A percentile compares a stretch with the other conserved stretches of the same genome.
Conservation (phyloP, 1,140 invertebrate species). For the Drosophila ananassae region DNA sequence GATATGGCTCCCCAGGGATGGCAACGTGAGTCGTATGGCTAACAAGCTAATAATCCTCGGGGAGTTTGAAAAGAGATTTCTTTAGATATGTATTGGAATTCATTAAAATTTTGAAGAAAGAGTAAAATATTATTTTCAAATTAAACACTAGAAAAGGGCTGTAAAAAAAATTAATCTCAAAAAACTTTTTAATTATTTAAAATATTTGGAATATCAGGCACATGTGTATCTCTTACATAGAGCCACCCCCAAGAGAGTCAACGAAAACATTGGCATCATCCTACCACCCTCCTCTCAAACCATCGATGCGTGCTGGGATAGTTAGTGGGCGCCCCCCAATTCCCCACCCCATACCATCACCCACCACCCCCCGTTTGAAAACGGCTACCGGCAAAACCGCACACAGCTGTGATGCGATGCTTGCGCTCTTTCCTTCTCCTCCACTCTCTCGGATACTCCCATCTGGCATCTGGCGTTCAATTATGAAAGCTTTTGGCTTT, state of each 20-base stretch:
- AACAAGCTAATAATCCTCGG: constrained; percentile 15
- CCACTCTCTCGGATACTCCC: constrained; percentile 11
- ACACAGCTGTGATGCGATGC: constrained; percentile 59
- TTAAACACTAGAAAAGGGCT: neutral
- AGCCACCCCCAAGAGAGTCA: constrained; percentile 6
- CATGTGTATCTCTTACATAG: constrained; percentile 2
- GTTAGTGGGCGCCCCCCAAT: constrained; percentile 13
- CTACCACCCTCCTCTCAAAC: neutral
- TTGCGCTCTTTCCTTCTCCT: neutral
- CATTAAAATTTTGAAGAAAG: neutral
- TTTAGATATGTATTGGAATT: neutral
- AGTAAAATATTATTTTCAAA: neutral
- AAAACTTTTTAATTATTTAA: neutral
- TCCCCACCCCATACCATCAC: neutral
- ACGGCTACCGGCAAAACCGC: constrained; percentile 60
- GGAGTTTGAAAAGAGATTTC: neutral
- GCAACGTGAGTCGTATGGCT: constrained; percentile 42
- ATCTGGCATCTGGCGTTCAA: constrained; percentile 33
- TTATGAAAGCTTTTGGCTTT: constrained; percentile 38
- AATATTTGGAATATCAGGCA: neutral
- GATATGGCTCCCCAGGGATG: constrained; percentile 38
- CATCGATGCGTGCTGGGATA: constrained; percentile 20
- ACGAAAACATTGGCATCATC: neutral
- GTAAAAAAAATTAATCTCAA: neutral
- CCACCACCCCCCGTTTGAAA: neutral